Evolutionary conservation across 2,888 invertebrate genomes (phyloP).

Genomic region (Trichopria drosophilae): DNA sequence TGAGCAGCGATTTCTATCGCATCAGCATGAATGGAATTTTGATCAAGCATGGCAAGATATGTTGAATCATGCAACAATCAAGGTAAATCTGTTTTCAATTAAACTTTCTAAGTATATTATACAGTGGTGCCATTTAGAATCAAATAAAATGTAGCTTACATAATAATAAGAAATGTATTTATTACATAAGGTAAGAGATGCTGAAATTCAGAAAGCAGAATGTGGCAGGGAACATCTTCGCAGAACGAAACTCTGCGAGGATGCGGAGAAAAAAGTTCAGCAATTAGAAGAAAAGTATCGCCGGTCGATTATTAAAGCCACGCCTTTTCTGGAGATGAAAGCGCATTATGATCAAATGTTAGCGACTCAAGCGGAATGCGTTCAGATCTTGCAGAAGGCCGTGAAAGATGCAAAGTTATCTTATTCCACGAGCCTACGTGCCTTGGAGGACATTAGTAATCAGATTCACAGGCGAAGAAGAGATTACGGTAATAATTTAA

Average conservation of each 20-base stretch:
- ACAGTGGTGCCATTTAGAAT: neutral
- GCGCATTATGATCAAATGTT: conserved; percentile 82
- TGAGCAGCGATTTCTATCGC: conserved; percentile 75
- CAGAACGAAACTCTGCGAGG: conserved; percentile 77
- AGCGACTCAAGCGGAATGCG: conserved; percentile 81
- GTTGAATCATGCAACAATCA: conserved; percentile 92
- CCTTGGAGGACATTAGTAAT: conserved; percentile 88
- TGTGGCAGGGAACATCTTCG: conserved; percentile 86
- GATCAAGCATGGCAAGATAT: conserved; percentile 98
- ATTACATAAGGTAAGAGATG: conserved; percentile 78
- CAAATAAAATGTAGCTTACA: conserved; percentile 6
- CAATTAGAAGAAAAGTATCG: conserved; percentile 81
- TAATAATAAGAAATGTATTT: neutral
- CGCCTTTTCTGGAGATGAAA: conserved; percentile 90
- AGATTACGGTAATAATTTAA: conserved; percentile 59
- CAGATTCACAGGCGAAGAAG: conserved; percentile 78
- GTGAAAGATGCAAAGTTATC: conserved; percentile 78
- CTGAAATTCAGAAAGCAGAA: conserved; percentile 86
- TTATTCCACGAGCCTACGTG: conserved; percentile 80
- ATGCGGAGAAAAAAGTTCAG: conserved; percentile 79
- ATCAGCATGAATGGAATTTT: conserved; percentile 83
- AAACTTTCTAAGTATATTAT: neutral
- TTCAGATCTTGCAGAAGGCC: conserved; percentile 78
- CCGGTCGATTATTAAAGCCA: conserved; percentile 81
- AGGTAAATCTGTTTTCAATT: conserved; percentile 62